Base-by-base conservation (phyloP, 1,140 invertebrate species). In the Protaetia brevitarsis region DNA sequence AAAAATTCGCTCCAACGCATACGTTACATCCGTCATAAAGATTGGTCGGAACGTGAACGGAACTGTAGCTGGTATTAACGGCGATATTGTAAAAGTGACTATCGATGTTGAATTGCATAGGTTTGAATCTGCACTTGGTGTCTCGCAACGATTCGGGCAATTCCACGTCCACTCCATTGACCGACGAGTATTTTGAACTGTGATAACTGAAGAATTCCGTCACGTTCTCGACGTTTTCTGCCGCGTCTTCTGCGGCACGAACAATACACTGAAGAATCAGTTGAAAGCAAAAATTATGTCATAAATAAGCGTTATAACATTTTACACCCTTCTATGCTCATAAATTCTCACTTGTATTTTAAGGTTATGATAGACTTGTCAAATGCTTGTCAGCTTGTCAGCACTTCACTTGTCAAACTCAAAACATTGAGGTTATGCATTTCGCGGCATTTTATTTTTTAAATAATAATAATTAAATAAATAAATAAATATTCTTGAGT, bases 11-110 rank as follows among this genome's bases (percentile, higher is more conserved):
- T 27, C 1, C 34, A 41, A 2, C 21, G 65, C 57, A 10, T 34
- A 34, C 79, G 77, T 81, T 82, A 92, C 90, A 85, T 85, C 82
- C 81, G 78, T 96, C 94, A 79, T 88, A 97, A 16, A 98, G 91
- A 82, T 96, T 96, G 1, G 94, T 94, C 0, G 96, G 95, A 8
- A 98, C 90, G 78, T 98, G 95, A 27, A 98, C 90, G 34, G 94
- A 90, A 74, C 94, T 96, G 64, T 86, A 83, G 63, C 82, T 88
- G 4, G 89, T 90, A 77, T 96, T 96, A 4, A 97, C 90, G 1
- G 85, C 83, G 36, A 94, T 88, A 75, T 91, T 88, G 78, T 90
- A 91, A 77, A 97, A 97, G 79, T 95, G 89, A 0, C 88, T 86
- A 77, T 94, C 87, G 31, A 83, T 80, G 67, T 86, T 86, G 2